These are phyloP conservation scores for Orycteropus afer DNA, from an alignment of 2,113 vertebrate species.

Conservation along the genomic window DNA sequence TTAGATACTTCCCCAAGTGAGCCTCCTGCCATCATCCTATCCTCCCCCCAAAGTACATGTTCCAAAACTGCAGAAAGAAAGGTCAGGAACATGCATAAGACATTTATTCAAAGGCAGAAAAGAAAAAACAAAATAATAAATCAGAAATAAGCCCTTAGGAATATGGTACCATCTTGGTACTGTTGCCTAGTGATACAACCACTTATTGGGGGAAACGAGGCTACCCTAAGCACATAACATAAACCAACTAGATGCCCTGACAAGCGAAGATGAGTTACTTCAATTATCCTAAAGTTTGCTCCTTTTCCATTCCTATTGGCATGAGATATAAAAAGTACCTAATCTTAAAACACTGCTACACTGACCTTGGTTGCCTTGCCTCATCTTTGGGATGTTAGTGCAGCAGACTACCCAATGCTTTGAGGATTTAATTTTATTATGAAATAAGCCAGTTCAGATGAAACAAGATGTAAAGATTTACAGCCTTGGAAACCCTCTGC, in stretches of 20 bases:
- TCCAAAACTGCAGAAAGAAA: constrained; percentile 37
- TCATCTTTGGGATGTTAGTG: not conserved
- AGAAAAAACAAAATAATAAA: constrained; percentile 8
- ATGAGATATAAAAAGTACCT: not conserved
- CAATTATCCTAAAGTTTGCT: not conserved
- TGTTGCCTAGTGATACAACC: not conserved
- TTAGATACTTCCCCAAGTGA: not conserved
- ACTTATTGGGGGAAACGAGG: not conserved
- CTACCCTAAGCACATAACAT: not conserved
- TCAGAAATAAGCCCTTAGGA: not conserved
- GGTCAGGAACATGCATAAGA: not conserved
- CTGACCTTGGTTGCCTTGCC: not conserved
- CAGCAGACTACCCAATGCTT: not conserved
- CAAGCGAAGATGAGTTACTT: not conserved
- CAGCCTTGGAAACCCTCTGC: no score
- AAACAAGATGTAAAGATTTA: not conserved
- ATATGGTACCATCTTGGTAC: not conserved
- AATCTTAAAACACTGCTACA: not conserved
- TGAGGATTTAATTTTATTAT: constrained; percentile 31
- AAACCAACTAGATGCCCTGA: not conserved
- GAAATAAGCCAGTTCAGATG: constrained; percentile 16
- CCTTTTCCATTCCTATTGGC: not conserved
- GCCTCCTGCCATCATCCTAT: not conserved
- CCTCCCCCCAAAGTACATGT: not conserved
- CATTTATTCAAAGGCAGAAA: not conserved